These are phyloP conservation scores for Elachura formosa DNA, from an alignment of 2,113 vertebrate genomes.

Conservation along the genomic window DNA sequence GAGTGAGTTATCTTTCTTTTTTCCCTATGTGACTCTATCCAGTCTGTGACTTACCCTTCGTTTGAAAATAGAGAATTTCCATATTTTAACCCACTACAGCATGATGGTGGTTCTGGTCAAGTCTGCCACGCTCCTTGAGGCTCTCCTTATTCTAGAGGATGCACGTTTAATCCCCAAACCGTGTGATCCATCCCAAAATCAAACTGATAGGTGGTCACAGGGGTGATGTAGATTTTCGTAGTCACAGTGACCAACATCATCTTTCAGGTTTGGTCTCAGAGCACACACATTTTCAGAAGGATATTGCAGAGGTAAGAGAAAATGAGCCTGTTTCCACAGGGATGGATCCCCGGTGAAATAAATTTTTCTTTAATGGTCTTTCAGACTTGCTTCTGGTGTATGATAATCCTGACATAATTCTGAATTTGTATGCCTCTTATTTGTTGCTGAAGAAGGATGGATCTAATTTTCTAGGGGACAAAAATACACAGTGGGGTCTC, in stretches of 20 bases:
- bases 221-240: neutral
- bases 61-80: neutral
- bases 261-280: neutral
- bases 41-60: neutral
- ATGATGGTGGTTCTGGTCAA: neutral
- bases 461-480: neutral
- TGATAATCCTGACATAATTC: neutral
- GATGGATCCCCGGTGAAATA: rapidly evolving
- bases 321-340: neutral
- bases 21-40: neutral
- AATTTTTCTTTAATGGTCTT: neutral
- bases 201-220: neutral
- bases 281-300: neutral
- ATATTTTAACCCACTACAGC: neutral
- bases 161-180: neutral
- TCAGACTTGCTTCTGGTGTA: neutral
- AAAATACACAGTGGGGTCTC: neutral
- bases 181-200: neutral
- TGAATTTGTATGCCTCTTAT: neutral
- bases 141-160: neutral
- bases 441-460: neutral
- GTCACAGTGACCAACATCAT: neutral
- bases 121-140: neutral
- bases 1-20: neutral
- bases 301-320: neutral